Evolutionary conservation across 2,888 invertebrate genomes (phyloP), one percentile per base, ranked within the genome.

Genomic region (Agrochola lota): DNA sequence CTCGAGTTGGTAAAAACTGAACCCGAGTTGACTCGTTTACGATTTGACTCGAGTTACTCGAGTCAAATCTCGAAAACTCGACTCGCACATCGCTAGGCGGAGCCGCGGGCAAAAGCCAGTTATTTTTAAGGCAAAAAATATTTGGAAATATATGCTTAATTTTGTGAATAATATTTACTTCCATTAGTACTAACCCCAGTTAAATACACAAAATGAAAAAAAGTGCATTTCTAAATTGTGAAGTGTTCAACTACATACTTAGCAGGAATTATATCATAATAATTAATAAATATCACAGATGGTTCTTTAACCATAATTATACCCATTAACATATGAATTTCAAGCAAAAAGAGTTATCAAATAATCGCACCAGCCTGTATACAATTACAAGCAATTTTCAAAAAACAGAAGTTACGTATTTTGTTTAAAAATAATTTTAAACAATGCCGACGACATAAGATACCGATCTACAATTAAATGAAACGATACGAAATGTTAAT

Each of bases 391-490:
- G 55, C 77, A 52, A 68, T 68, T 68, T 30, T 6, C 5, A 70
- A 62, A 60, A 83, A 83, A 67, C 69, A 26, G 0, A 70, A 78
- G 71, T 59, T 52, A 30, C 30, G 63, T 71, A 80, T 67, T 76
- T 59, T 20, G 11, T 69, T 81, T 20, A 70, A 35, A 68, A 60
- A 83, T 69, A 71, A 60, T 83, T 74, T 83, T 66, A 69, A 88
- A 86, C 79, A 85, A 81, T 74, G 15, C 69, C 69, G 67, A 74
- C 75, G 67, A 81, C 74, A 78, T 66, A 71, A 81, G 90, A 90
- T 90, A 91, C 87, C 83, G 74, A 91, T 91, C 90, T 80, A 86
- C 89, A 91, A 91, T 92, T 92, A 91, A 91, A 84, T 89, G 81
- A 88, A 90, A 88, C 88, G 88, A 87, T 74, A 71, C 73, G 76